Base-by-base conservation (phyloP, 1,140 invertebrate genomes). In the Anagrus nilaparvatae region DNA sequence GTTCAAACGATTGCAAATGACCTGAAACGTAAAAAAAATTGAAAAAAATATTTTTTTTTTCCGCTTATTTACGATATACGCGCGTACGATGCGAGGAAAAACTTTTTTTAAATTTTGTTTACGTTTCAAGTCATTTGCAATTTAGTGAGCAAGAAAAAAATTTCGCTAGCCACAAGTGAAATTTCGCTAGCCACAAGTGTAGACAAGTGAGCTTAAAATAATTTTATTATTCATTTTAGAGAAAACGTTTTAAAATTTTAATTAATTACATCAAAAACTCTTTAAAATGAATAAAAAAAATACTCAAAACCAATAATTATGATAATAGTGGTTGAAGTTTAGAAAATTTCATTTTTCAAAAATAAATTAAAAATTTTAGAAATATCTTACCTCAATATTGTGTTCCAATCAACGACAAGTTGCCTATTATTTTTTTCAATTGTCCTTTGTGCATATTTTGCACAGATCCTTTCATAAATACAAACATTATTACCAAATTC, bases 401-500 rank as follows among this genome's bases (percentile, higher is more conserved):
- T 69, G 43, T 72, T 58, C 78, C 79, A 82, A 60, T 81, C 73
- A 20, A 71, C 49, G 43, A 52, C 52, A 31, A 55, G 55, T 40
- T 63, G 52, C 32, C 51, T 41, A 48, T 58, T 59, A 59, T 65
- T 58, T 44, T 59, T 54, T 49, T 45, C 48, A 10, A 66, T 49
- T 6, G 70, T 61, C 46, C 59, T 62, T 21, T 67, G 69, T 0
- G 81, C 80, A 51, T 83, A 80, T 40, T 76, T 73, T 10, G 73
- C 61, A 53, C 82, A 84, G 10, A 81, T 74, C 40, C 74, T 72
- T 36, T 81, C 77, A 52, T 79, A 84, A 44, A 84, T 68, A 54
- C 82, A 84, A 27, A 81, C 77, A 25, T 74, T 69, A 27, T 74
- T 66, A 12, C 82, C 82, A 50, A 83, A 70, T 59, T 82, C 79